Conservation (phyloP, 2,797 vertebrate species). For the Phoxinus dragarum region DNA sequence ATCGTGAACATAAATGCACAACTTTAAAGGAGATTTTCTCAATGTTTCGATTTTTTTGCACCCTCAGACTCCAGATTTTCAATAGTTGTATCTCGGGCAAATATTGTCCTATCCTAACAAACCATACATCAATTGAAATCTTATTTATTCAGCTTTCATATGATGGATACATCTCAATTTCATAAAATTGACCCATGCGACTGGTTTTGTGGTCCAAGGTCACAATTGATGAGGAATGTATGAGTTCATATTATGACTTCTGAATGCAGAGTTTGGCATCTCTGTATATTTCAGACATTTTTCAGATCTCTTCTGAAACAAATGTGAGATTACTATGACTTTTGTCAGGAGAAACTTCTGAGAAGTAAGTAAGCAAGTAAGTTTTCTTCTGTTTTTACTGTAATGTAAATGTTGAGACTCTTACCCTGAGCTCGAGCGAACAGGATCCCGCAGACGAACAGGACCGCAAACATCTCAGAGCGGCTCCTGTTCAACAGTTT, state of each 20-base stretch:
- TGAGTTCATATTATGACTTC: background rate
- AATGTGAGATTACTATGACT: background rate
- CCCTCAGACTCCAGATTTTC: no score
- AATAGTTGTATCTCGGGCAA: no score
- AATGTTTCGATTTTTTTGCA: no score
- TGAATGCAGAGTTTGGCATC: background rate
- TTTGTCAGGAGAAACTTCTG: background rate
- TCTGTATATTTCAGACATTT: background rate
- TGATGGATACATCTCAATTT: no score
- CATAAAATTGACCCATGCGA: no score
- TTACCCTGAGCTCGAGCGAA: constrained; percentile 57
- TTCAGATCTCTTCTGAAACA: background rate
- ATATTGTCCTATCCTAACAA: no score
- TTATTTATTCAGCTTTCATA: no score
- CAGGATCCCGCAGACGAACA: constrained; percentile 50
- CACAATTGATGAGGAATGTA: background rate
- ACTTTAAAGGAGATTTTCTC: no score
- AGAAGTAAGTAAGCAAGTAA: no score
- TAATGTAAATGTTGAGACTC: background rate
- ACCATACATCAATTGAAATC: no score
- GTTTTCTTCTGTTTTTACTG: background rate
- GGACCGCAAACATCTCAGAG: constrained; percentile 54
- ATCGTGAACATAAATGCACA: no score
- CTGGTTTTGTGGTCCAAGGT: no score
- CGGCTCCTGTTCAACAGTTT: constrained; percentile 7